Percentiles rank a stretch among this genome's conserved stretches.
Evolutionary conservation across 2,113 vertebrate genomes (phyloP).

Genomic region (Tympanuchus pallidicinctus): DNA sequence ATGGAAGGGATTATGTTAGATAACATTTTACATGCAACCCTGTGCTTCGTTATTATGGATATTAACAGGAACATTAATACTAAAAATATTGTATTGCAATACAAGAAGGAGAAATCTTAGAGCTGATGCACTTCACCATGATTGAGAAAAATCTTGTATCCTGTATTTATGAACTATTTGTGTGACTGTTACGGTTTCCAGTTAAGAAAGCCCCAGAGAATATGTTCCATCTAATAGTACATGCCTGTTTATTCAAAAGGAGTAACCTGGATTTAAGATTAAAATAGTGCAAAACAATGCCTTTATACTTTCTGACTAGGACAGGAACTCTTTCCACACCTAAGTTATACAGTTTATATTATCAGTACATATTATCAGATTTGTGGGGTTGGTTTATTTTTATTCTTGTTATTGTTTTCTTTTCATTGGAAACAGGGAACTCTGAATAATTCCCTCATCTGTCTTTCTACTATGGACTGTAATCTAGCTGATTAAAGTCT

Average conservation of each 20-base stretch:
- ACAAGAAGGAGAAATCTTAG: not conserved
- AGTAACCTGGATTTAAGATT: not conserved
- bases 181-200: not conserved
- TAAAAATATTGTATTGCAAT: not conserved
- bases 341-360: not conserved
- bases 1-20: not conserved
- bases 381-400: not conserved
- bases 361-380: not conserved
- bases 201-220: not conserved
- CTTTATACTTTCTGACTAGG: not conserved
- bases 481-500: not conserved
- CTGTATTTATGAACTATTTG: not conserved
- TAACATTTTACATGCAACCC: not conserved
- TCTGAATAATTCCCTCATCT: not conserved
- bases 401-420: not conserved
- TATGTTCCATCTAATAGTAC: not conserved
- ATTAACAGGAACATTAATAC: not conserved
- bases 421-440: not conserved
- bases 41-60: not conserved
- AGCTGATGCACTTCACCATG: not conserved
- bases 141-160: not conserved
- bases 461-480: not conserved
- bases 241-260: constrained; percentile 1
- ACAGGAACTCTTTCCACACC: not conserved
- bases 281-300: not conserved